Conservation (phyloP, 2,888 invertebrate species). For the Mycogona germanica region DNA sequence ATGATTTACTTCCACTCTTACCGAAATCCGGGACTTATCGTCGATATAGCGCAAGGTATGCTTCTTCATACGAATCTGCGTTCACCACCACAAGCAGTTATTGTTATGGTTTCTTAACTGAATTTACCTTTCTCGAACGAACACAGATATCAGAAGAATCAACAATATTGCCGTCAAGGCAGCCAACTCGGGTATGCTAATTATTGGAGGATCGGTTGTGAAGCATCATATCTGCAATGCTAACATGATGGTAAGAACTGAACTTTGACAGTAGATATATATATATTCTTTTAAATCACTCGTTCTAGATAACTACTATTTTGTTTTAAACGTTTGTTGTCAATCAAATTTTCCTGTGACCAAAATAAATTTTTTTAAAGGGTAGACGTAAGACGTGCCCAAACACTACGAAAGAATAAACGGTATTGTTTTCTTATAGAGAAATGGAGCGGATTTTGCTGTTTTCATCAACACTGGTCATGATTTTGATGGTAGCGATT, state of each 20-base stretch:
- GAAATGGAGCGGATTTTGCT: slow-evolving; percentile 92
- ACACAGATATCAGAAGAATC: slow-evolving; percentile 66
- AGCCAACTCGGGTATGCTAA: slow-evolving; percentile 86
- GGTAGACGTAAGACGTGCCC: too few relatives aligned
- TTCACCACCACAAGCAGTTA: background rate
- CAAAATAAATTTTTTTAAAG: too few relatives aligned
- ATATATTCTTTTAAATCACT: too few relatives aligned
- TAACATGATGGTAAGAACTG: slow-evolving; percentile 72
- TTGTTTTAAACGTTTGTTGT: too few relatives aligned
- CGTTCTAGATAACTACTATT: too few relatives aligned
- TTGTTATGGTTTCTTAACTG: background rate
- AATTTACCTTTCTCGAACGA: slow-evolving; percentile 11
- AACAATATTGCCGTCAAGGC: slow-evolving; percentile 93
- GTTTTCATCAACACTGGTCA: slow-evolving; percentile 91
- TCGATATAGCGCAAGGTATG: slow-evolving; percentile 78
- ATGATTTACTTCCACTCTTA: slow-evolving; percentile 99
- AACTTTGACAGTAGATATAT: background rate
- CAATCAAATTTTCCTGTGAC: too few relatives aligned
- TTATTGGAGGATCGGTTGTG: slow-evolving; percentile 90
- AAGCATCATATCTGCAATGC: slow-evolving; percentile 99
- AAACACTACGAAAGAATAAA: too few relatives aligned
- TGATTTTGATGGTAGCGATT: slow-evolving; percentile 96
- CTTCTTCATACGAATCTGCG: background rate
- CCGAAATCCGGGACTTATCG: slow-evolving; percentile 75
- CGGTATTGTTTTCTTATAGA: slow-evolving; percentile 38